These are phyloP conservation scores for Sepiola atlantica DNA, from an alignment of 2,888 invertebrate species.

Conservation along the genomic window DNA sequence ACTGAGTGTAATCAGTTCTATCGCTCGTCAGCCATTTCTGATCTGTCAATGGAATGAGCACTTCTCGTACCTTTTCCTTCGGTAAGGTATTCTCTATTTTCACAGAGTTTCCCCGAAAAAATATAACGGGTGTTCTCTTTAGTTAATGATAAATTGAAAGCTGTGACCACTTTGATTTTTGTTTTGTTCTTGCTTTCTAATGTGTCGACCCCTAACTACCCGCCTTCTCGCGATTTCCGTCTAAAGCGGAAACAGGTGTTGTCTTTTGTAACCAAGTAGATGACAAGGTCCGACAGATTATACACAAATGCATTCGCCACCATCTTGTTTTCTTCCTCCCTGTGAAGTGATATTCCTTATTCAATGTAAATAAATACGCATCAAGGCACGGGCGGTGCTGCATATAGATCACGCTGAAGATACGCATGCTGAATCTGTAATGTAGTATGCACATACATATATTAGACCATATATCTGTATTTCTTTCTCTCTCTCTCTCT, in stretches of 20 bases:
- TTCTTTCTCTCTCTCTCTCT: no score
- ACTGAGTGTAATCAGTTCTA: no score
- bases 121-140: no score
- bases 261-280: neutral
- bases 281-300: neutral
- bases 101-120: no score
- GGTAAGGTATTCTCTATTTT: no score
- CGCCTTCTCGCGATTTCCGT: neutral
- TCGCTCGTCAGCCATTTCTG: no score
- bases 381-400: neutral
- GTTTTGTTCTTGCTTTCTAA: neutral
- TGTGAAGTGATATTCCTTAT: neutral
- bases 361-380: neutral
- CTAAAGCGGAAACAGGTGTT: slow-evolving; percentile 20
- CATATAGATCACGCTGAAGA: neutral
- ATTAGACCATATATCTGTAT: no score
- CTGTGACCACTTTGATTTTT: neutral
- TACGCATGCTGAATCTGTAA: neutral
- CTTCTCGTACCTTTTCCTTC: no score
- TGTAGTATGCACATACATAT: no score
- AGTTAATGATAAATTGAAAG: neutral
- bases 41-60: no score
- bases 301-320: neutral
- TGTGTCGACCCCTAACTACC: neutral
- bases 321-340: neutral